These are phyloP conservation scores for Rhinichthys klamathensis DNA, from an alignment of 2,113 vertebrate species.

Conservation along the genomic window DNA sequence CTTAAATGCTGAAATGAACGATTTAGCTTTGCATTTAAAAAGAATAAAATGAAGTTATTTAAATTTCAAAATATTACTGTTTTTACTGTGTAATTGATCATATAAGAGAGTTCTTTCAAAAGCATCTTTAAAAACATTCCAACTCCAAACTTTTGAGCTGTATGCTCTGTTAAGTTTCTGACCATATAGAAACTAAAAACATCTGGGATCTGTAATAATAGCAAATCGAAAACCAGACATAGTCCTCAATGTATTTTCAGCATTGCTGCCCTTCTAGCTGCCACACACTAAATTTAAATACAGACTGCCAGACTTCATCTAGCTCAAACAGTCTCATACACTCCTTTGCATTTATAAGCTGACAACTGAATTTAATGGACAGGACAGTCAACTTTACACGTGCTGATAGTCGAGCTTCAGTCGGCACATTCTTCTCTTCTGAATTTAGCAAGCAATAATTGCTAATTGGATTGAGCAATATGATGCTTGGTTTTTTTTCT, in stretches of 20 bases:
- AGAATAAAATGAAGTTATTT: background rate
- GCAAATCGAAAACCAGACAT: background rate
- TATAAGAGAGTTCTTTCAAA: background rate
- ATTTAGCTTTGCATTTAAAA: background rate
- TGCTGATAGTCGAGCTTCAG: background rate
- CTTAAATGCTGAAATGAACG: background rate
- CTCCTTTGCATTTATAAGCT: conserved; percentile 25
- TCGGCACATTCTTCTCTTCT: conserved; percentile 3
- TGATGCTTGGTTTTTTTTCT: background rate
- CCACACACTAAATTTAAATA: conserved; percentile 17
- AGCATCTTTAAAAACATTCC: no score
- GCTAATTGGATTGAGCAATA: conserved; percentile 28
- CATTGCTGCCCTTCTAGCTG: conserved; percentile 3
- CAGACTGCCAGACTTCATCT: conserved; percentile 14
- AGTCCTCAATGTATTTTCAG: background rate
- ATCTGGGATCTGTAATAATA: background rate
- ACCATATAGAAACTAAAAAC: background rate
- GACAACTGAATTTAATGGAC: conserved; percentile 14
- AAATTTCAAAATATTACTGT: background rate
- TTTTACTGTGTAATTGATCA: background rate
- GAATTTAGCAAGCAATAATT: conserved; percentile 5
- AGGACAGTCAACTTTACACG: background rate
- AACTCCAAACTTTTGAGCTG: background rate
- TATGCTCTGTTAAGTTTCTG: background rate
- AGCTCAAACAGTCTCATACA: background rate